These are phyloP conservation scores for Hylaea fasciaria DNA, from an alignment of 2,888 invertebrate genomes.

Conservation along the genomic window DNA sequence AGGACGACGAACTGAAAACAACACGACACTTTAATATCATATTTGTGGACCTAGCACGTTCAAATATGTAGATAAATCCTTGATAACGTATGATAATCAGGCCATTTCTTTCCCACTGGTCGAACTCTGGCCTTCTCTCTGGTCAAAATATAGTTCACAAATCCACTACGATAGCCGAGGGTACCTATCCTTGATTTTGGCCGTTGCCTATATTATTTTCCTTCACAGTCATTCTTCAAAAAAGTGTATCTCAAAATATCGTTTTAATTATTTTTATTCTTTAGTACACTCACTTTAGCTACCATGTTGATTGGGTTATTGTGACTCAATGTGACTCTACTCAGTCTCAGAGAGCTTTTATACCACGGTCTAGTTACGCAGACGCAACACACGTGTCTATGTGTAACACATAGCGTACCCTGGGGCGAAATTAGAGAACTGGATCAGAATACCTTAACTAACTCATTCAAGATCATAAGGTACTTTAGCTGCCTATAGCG, in stretches of 20 bases:
- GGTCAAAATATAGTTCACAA: too few relatives aligned
- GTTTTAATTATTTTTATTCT: neutral
- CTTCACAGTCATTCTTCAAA: too few relatives aligned
- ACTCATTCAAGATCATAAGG: conserved; percentile 41
- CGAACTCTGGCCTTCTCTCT: too few relatives aligned
- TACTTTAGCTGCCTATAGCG: conserved; percentile 11
- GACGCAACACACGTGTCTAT: conserved; percentile 33
- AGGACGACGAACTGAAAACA: conserved; percentile 55
- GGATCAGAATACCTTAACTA: conserved; percentile 51
- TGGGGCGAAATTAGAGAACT: conserved; percentile 52
- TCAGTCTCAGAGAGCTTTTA: conserved; percentile 60
- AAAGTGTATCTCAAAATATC: neutral
- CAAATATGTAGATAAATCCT: neutral
- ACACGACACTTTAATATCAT: conserved; percentile 6
- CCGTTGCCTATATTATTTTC: too few relatives aligned
- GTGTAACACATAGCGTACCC: conserved; percentile 36
- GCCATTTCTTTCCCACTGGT: too few relatives aligned
- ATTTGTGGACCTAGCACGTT: too few relatives aligned
- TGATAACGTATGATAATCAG: too few relatives aligned
- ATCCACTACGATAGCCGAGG: too few relatives aligned
- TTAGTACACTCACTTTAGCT: conserved; percentile 68
- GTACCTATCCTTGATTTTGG: neutral
- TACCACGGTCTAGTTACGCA: conserved; percentile 48
- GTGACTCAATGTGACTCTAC: conserved; percentile 61
- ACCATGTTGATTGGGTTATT: conserved; percentile 71